A percentile compares a stretch with the other conserved stretches of the same genome.
These are phyloP conservation scores for Plecturocebus donacophilus DNA, from an alignment of 2,113 vertebrate species.

Conservation along the genomic window DNA sequence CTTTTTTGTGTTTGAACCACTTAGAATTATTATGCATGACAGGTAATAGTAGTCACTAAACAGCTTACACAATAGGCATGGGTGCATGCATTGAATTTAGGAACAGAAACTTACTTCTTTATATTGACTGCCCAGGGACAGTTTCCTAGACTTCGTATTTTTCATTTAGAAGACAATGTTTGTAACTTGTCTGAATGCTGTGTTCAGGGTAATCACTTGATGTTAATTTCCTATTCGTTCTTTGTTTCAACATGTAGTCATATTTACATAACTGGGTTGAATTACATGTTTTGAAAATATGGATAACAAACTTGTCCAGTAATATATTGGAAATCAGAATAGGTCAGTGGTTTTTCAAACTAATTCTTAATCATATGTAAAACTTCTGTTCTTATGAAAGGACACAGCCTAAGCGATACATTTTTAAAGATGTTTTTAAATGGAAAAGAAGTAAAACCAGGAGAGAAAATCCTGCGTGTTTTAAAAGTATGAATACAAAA, in stretches of 20 bases:
- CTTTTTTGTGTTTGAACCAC: background rate
- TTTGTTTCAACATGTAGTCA: background rate
- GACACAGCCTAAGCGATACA: background rate
- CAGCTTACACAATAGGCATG: background rate
- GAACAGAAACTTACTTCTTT: background rate
- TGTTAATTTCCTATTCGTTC: constrained; percentile 2
- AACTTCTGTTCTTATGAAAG: background rate
- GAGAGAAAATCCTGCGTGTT: background rate
- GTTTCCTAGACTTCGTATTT: background rate
- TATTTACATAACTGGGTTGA: background rate
- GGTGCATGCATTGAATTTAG: background rate
- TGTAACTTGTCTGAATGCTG: background rate
- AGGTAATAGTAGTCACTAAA: background rate
- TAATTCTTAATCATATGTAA: background rate
- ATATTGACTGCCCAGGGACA: background rate
- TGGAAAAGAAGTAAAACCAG: constrained; percentile 1
- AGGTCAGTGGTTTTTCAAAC: background rate
- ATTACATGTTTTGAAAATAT: background rate
- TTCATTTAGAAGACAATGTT: background rate
- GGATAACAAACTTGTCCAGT: background rate
- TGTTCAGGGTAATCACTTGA: background rate
- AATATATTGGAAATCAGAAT: background rate
- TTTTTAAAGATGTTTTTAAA: constrained; percentile 40
- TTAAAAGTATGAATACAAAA: background rate
- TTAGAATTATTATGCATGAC: background rate